Evolutionary conservation across 2,888 invertebrate genomes (phyloP).

Genomic region (Lamproptera curius): DNA sequence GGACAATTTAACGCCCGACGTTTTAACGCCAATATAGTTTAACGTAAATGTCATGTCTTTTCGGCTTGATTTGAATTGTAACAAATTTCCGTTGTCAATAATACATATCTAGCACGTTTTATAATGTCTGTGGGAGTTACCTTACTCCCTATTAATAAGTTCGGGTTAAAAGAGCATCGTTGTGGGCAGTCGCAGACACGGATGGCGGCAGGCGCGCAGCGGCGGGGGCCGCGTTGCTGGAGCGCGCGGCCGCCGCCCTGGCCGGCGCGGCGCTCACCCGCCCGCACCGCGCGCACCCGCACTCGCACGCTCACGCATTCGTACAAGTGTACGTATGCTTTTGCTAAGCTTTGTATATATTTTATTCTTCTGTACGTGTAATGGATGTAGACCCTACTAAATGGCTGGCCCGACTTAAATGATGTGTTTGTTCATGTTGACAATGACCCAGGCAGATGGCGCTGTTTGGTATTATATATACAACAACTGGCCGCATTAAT

Average conservation of each 20-base stretch:
- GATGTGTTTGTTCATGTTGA: neutral
- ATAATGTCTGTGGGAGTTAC: no score
- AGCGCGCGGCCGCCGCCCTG: constrained; percentile 55
- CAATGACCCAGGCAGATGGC: no score
- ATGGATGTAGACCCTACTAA: neutral
- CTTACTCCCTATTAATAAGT: no score
- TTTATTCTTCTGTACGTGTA: constrained; percentile 61
- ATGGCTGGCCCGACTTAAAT: neutral
- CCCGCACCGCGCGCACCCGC: constrained; percentile 50
- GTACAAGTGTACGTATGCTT: constrained; percentile 53
- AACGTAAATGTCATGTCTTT: no score
- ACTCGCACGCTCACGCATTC: constrained; percentile 44
- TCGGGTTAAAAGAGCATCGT: neutral
- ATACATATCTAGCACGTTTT: no score
- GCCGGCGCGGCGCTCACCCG: constrained; percentile 59
- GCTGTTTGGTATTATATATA: no score
- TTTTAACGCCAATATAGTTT: no score
- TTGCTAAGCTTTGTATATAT: no score
- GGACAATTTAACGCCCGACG: no score
- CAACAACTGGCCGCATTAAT: no score
- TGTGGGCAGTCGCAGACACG: constrained; percentile 23
- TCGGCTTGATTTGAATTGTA: no score
- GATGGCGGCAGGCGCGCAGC: constrained; percentile 31
- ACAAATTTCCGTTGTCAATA: no score
- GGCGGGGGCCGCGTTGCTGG: constrained; percentile 52